Percentiles rank a stretch among this genome's conserved stretches.
Evolutionary conservation across 2,797 vertebrate genomes (phyloP).

Genomic region (Loriculus beryllinus): DNA sequence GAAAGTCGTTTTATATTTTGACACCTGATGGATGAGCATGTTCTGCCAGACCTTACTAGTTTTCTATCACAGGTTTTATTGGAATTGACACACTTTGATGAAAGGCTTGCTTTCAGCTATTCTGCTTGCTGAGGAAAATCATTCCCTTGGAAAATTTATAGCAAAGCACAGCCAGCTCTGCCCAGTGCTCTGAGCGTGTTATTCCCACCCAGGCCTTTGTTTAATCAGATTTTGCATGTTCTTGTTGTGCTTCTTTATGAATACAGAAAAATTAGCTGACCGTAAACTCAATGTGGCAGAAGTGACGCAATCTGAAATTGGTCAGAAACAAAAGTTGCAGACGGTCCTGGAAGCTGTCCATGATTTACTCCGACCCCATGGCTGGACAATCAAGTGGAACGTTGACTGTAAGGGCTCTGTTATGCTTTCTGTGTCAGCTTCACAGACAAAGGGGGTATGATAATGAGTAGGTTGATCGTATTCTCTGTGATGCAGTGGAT

Average conservation of each 20-base stretch:
- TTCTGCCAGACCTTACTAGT: background rate
- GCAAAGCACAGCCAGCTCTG: background rate
- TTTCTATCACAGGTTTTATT: background rate
- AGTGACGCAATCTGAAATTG: constrained; percentile 95
- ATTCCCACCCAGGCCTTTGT: background rate
- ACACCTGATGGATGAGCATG: background rate
- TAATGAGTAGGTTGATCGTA: background rate
- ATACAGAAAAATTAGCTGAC: constrained; percentile 87
- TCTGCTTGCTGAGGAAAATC: background rate
- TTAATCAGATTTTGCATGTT: background rate
- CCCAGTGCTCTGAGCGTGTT: background rate
- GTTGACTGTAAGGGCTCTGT: constrained; percentile 86
- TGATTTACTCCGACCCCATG: constrained; percentile 86
- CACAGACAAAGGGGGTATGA: background rate
- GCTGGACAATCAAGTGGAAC: constrained; percentile 90
- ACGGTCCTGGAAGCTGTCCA: constrained; percentile 91
- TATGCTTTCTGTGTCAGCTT: background rate
- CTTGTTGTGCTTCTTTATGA: background rate
- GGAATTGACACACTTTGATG: background rate
- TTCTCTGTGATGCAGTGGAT: background rate
- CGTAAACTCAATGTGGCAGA: constrained; percentile 93
- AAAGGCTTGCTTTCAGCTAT: background rate
- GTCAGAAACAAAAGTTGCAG: constrained; percentile 95
- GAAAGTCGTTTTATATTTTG: background rate
- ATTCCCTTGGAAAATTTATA: background rate